Evolutionary conservation across 1,140 invertebrate genomes (phyloP).

Genomic region (Acyrthosiphon pisum): DNA sequence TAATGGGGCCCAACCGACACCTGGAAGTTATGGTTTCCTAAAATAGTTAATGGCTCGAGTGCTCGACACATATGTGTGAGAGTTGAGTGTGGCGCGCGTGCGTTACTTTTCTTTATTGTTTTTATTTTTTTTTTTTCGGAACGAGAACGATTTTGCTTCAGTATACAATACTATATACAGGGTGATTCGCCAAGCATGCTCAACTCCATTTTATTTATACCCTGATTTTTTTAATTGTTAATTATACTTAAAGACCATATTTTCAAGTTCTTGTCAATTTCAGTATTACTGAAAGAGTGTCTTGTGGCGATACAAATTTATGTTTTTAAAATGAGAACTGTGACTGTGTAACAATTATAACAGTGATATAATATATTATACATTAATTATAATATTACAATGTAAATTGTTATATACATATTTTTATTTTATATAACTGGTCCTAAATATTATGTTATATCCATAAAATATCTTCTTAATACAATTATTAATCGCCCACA

Average conservation of each 20-base stretch:
- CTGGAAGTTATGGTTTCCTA: slow-evolving; percentile 24
- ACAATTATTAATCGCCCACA: slow-evolving; percentile 1
- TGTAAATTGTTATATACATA: neutral
- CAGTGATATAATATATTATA: neutral
- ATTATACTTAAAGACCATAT: neutral
- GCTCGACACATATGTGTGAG: neutral
- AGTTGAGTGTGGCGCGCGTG: neutral
- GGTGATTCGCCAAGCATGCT: neutral
- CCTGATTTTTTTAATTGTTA: too few species aligned
- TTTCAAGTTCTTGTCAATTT: neutral
- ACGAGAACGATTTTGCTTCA: neutral
- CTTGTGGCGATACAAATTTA: neutral
- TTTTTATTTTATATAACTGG: neutral
- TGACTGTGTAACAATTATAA: neutral
- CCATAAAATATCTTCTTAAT: neutral
- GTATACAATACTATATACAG: neutral
- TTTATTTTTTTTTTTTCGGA: neutral
- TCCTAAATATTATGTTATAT: neutral
- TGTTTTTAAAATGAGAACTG: neutral
- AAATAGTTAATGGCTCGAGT: slow-evolving; percentile 13
- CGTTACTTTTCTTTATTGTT: neutral
- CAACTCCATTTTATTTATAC: neutral
- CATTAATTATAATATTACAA: neutral
- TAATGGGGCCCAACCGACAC: slow-evolving; percentile 9
- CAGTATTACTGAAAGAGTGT: neutral